Percentiles rank a stretch among this genome's conserved stretches.
Evolutionary conservation across 2,113 vertebrate species (phyloP).

Genomic region (Butastur rufipennis): DNA sequence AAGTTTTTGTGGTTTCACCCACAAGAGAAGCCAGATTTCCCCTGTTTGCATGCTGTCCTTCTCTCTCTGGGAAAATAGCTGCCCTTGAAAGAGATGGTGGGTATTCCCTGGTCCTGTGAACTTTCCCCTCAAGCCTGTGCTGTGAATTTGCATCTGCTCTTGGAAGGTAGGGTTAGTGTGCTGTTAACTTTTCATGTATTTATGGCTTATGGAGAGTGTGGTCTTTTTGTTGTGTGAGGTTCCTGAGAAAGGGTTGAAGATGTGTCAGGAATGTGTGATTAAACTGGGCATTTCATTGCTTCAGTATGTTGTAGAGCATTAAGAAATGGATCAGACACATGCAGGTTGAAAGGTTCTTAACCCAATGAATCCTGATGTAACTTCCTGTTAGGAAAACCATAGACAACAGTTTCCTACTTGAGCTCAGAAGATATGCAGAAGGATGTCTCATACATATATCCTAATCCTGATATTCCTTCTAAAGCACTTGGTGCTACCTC

Average conservation of each 20-base stretch:
- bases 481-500: background rate
- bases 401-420: background rate
- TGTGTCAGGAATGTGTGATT: background rate
- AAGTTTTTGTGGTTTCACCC: constrained; percentile 44
- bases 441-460: background rate
- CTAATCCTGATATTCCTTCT: background rate
- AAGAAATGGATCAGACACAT: background rate
- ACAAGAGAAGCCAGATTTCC: background rate
- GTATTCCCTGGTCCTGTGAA: background rate
- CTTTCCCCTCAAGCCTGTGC: background rate
- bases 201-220: background rate
- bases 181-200: background rate
- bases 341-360: background rate
- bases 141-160: background rate
- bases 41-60: background rate
- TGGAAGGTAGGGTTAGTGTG: background rate
- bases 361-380: background rate
- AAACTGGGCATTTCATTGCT: background rate
- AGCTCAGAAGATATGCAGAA: background rate
- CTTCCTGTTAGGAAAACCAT: background rate
- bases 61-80: background rate
- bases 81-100: background rate
- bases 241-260: background rate
- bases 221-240: background rate
- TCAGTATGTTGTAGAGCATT: background rate